Evolutionary conservation across 2,113 vertebrate species (phyloP).

Genomic region (Vulpes vulpes): DNA sequence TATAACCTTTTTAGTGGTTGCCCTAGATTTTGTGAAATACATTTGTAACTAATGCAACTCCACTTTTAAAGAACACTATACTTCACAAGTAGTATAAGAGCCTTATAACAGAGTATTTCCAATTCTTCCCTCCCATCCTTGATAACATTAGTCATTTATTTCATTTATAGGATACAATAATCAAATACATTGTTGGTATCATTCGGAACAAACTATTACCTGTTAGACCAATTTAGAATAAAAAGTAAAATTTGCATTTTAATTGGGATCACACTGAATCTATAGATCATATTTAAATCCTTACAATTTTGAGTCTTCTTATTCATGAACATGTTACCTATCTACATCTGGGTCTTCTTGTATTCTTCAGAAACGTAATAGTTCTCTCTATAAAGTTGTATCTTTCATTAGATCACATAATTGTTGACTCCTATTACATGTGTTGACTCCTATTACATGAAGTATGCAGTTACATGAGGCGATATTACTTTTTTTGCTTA

Average conservation of each 20-base stretch:
- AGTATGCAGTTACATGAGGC: not conserved
- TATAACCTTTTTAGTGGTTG: not conserved
- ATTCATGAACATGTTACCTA: not conserved
- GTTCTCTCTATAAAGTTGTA: not conserved
- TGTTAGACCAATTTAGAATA: not conserved
- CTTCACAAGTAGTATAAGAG: not conserved
- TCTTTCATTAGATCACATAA: not conserved
- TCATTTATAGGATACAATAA: not conserved
- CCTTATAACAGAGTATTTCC: not conserved
- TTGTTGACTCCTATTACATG: not conserved
- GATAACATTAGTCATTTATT: not conserved
- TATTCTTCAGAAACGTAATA: not conserved
- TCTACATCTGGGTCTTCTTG: not conserved
- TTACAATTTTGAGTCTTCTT: not conserved
- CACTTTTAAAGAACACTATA: not conserved
- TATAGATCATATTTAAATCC: not conserved
- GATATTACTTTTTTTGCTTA: not conserved
- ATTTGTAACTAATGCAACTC: not conserved
- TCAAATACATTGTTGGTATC: not conserved
- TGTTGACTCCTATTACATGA: not conserved
- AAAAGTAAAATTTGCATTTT: constrained; percentile 15
- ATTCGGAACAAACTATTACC: not conserved
- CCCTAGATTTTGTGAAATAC: not conserved
- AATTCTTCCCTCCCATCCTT: not conserved
- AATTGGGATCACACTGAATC: not conserved